Evolutionary conservation across 2,888 invertebrate species (phyloP).

Genomic region (Chloroclysta siterata): DNA sequence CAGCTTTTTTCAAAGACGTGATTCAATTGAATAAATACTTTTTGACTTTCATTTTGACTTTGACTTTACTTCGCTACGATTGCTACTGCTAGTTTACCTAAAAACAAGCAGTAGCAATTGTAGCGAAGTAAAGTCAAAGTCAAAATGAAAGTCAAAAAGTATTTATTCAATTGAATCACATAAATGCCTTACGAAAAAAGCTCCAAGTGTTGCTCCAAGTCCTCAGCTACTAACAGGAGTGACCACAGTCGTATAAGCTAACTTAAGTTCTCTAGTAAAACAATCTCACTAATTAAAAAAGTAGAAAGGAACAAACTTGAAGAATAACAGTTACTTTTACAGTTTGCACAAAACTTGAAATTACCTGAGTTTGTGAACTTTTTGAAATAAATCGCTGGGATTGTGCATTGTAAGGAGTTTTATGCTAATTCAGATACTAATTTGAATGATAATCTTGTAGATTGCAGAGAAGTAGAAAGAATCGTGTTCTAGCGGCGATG

Average conservation of each 20-base stretch:
- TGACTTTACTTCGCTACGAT: too few species aligned
- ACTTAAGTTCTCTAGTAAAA: slow-evolving; percentile 29
- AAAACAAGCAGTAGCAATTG: too few species aligned
- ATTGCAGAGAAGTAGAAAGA: background rate
- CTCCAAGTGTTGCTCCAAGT: too few species aligned
- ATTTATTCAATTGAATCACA: too few species aligned
- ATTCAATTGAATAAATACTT: too few species aligned
- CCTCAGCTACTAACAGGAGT: too few species aligned
- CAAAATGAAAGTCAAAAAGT: too few species aligned
- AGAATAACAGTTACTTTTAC: slow-evolving; percentile 36
- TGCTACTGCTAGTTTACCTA: too few species aligned
- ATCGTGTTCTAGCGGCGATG: background rate
- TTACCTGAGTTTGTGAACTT: slow-evolving; percentile 38
- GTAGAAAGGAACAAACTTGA: slow-evolving; percentile 28
- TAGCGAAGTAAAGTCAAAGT: too few species aligned
- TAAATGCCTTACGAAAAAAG: too few species aligned
- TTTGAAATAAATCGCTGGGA: slow-evolving; percentile 33
- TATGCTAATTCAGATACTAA: slow-evolving; percentile 27
- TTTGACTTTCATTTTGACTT: too few species aligned
- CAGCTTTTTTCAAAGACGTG: too few species aligned
- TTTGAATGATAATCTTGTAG: slow-evolving; percentile 16
- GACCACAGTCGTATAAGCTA: background rate
- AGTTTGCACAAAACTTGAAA: slow-evolving; percentile 38
- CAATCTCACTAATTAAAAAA: slow-evolving; percentile 39
- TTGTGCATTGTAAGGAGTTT: slow-evolving; percentile 30